Evolutionary conservation across 2,888 invertebrate genomes (phyloP).

Genomic region (Pollenia labialis): DNA sequence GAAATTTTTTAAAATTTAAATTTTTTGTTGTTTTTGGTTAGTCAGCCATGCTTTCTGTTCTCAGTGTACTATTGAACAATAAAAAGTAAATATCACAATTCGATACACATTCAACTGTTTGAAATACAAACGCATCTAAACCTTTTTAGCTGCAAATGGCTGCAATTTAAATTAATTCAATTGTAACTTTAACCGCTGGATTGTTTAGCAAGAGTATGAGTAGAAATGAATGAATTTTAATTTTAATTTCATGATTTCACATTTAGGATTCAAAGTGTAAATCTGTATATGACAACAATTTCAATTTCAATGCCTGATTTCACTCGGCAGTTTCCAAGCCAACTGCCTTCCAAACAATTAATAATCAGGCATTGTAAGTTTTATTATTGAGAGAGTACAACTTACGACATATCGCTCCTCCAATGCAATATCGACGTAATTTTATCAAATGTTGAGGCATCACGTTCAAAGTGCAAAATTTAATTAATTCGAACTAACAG

Average conservation of each 20-base stretch:
- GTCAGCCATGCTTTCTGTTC: not conserved
- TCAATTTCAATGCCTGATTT: conserved; percentile 49
- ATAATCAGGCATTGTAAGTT: conserved; percentile 18
- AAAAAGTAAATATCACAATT: conserved; percentile 9
- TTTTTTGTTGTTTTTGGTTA: too few relatives aligned
- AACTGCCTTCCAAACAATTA: conserved; percentile 10
- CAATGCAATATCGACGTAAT: too few relatives aligned
- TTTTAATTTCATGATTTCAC: conserved; percentile 44
- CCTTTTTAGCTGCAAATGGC: conserved; percentile 2
- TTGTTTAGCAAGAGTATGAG: not conserved
- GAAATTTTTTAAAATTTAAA: too few relatives aligned
- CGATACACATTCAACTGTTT: conserved; percentile 12
- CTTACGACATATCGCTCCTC: too few relatives aligned
- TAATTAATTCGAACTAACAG: too few relatives aligned
- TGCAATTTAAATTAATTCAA: conserved; percentile 35
- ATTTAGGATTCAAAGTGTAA: conserved; percentile 20
- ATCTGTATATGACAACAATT: conserved; percentile 55
- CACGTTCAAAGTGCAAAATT: too few relatives aligned
- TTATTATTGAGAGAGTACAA: not conserved
- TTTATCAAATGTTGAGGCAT: too few relatives aligned
- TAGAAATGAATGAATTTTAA: conserved; percentile 27
- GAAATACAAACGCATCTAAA: conserved; percentile 7
- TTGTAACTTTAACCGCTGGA: conserved; percentile 21
- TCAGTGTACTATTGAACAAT: not conserved
- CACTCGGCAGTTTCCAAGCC: conserved; percentile 30